Percentiles rank a stretch among this genome's conserved stretches.
Evolutionary conservation across 2,888 invertebrate species (phyloP).

Genomic region (Zygothrica quintamaculata): DNA sequence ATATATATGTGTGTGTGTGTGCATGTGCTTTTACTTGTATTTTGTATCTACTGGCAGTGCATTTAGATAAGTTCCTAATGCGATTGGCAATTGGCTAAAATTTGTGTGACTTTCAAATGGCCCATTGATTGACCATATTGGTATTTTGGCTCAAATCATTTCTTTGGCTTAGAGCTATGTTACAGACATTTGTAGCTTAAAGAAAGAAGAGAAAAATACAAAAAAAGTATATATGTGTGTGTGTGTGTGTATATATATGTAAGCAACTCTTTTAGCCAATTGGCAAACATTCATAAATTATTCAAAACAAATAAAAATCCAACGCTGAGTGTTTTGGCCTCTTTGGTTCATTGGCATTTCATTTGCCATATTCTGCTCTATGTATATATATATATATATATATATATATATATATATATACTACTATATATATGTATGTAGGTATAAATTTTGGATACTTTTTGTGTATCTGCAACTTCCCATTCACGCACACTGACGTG

Average conservation of each 20-base stretch:
- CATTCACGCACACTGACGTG: constrained; percentile 63
- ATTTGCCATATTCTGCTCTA: constrained; percentile 42
- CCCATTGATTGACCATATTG: constrained; percentile 36
- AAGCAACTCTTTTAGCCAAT: constrained; percentile 48
- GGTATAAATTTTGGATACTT: constrained; percentile 33
- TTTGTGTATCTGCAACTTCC: constrained; percentile 55
- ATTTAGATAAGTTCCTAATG: constrained; percentile 15
- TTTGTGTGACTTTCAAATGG: constrained; percentile 53
- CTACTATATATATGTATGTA: constrained; percentile 8
- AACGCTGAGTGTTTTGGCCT: constrained; percentile 61
- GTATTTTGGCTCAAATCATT: constrained; percentile 26
- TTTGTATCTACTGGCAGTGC: constrained; percentile 18
- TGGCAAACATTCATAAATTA: constrained; percentile 73
- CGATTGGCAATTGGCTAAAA: neutral
- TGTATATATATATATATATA: constrained; percentile 2
- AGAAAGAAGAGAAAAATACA: too few species aligned
- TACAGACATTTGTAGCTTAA: too few species aligned
- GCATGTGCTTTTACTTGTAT: too few species aligned
- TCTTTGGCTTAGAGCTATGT: constrained; percentile 14
- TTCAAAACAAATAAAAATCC: constrained; percentile 65
- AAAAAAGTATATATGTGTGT: too few species aligned
- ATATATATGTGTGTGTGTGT: neutral
- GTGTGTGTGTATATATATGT: constrained; percentile 27
- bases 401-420: constrained; percentile 7
- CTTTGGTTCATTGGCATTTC: constrained; percentile 77